phyloP scores from a whole-genome alignment of 1,140 invertebrate species.

The Helicorthomorpha holstii region DNA sequence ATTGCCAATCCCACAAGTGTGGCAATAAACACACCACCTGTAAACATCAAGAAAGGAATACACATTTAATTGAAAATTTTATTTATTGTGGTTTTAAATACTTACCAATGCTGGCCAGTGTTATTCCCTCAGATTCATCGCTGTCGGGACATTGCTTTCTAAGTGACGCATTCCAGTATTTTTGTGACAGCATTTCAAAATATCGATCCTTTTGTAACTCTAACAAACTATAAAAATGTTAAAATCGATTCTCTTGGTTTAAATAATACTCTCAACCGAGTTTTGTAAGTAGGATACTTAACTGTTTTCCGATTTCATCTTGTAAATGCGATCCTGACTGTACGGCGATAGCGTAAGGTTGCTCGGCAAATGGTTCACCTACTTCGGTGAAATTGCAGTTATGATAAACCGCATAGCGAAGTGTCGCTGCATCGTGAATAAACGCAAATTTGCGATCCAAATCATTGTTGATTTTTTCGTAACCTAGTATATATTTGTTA shows the following conservation, averaged over 20 bases:
- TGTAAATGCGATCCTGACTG: slow-evolving; percentile 66
- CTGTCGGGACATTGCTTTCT: slow-evolving; percentile 45
- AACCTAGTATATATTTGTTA: slow-evolving; percentile 2
- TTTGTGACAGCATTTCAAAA: slow-evolving; percentile 52
- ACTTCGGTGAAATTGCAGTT: slow-evolving; percentile 75
- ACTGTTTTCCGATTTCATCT: slow-evolving; percentile 57
- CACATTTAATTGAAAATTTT: no score
- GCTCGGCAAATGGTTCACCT: slow-evolving; percentile 72
- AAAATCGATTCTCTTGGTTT: no score
- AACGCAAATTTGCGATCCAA: slow-evolving; percentile 65
- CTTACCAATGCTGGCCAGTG: slow-evolving; percentile 62
- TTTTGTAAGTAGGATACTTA: slow-evolving; percentile 13
- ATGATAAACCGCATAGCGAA: slow-evolving; percentile 59
- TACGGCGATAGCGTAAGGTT: slow-evolving; percentile 70
- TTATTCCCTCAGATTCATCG: slow-evolving; percentile 71
- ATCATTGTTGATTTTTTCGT: slow-evolving; percentile 1
- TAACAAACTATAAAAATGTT: slow-evolving; percentile 48
- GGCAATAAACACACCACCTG: slow-evolving; percentile 74
- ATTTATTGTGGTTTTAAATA: no score
- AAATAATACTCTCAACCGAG: no score
- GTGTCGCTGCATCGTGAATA: slow-evolving; percentile 70
- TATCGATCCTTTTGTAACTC: slow-evolving; percentile 69
- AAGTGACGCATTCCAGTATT: slow-evolving; percentile 63
- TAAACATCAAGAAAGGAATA: slow-evolving; percentile 3
- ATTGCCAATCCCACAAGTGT: slow-evolving; percentile 62